Conservation (phyloP, 2,888 invertebrate species). For the Sphecodes monilicornis region DNA sequence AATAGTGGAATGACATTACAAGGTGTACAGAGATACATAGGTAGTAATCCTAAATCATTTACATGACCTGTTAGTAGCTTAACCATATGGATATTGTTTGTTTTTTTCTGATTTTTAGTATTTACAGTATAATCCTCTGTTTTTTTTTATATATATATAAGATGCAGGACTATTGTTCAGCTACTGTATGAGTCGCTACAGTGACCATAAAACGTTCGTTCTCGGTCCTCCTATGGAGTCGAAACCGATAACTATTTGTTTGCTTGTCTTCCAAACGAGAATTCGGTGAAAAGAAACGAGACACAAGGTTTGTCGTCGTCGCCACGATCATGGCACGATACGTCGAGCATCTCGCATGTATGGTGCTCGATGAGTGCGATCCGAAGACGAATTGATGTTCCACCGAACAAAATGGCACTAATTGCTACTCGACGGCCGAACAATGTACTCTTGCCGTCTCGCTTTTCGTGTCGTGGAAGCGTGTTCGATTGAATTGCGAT, state of each 20-base stretch:
- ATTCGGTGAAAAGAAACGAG: constrained; percentile 26
- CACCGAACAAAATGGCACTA: constrained; percentile 60
- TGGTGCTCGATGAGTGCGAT: background rate
- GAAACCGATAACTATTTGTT: constrained; percentile 31
- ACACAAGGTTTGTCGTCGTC: constrained; percentile 8
- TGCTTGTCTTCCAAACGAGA: constrained; percentile 22
- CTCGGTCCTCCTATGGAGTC: constrained; percentile 38
- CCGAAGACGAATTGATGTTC: constrained; percentile 35
- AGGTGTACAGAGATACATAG: constrained; percentile 76
- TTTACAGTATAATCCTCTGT: constrained; percentile 69
- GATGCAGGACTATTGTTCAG: constrained; percentile 47
- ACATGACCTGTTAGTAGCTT: constrained; percentile 72
- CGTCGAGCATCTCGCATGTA: constrained; percentile 14
- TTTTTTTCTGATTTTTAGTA: constrained; percentile 57
- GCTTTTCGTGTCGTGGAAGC: constrained; percentile 27
- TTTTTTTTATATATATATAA: constrained; percentile 24
- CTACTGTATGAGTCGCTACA: constrained; percentile 55
- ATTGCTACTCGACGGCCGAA: constrained; percentile 53
- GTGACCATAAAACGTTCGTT: constrained; percentile 62
- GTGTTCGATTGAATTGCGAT: constrained; percentile 46
- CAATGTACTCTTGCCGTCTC: constrained; percentile 24
- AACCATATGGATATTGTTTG: constrained; percentile 58
- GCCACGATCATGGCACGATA: constrained; percentile 45
- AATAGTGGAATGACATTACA: constrained; percentile 81
- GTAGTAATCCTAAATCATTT: constrained; percentile 74